These are phyloP conservation scores for Pterostichus niger DNA, from an alignment of 2,888 invertebrate species.

Conservation along the genomic window DNA sequence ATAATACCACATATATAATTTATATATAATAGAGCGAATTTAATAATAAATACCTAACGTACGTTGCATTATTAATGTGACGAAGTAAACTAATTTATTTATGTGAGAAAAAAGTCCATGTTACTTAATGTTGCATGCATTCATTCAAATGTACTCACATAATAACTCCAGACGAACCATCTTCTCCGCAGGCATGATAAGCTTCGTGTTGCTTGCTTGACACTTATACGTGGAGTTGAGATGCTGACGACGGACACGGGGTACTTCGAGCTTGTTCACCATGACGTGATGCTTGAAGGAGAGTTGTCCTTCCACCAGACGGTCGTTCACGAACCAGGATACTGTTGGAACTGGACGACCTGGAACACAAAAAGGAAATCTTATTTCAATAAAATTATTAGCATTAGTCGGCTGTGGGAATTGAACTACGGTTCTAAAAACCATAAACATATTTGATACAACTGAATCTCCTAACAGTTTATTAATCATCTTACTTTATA, in stretches of 20 bases:
- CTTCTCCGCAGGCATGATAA: slow-evolving; percentile 90
- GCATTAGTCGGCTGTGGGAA: too few relatives aligned
- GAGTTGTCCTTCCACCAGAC: slow-evolving; percentile 85
- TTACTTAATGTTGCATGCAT: too few relatives aligned
- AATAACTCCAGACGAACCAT: slow-evolving; percentile 91
- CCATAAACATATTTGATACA: too few relatives aligned
- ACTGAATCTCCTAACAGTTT: too few relatives aligned
- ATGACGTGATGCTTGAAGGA: slow-evolving; percentile 87
- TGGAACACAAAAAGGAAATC: slow-evolving; percentile 73
- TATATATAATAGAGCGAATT: slow-evolving; percentile 15
- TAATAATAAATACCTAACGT: slow-evolving; percentile 10
- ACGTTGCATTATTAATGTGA: slow-evolving; percentile 11
- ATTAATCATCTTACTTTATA: too few relatives aligned
- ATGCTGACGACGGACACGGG: slow-evolving; percentile 86
- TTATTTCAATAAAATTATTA: too few relatives aligned
- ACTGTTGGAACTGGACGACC: slow-evolving; percentile 92
- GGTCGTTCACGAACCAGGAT: slow-evolving; percentile 89
- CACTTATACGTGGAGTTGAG: slow-evolving; percentile 93
- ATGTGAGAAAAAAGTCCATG: background rate
- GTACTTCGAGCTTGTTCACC: slow-evolving; percentile 88
- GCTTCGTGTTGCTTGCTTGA: slow-evolving; percentile 92
- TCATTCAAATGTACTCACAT: slow-evolving; percentile 80
- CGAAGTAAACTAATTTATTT: background rate
- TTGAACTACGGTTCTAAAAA: too few relatives aligned
- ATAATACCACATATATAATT: background rate